These are phyloP conservation scores for Darevskia mixta DNA, from an alignment of 2,797 vertebrate species.

Conservation along the genomic window DNA sequence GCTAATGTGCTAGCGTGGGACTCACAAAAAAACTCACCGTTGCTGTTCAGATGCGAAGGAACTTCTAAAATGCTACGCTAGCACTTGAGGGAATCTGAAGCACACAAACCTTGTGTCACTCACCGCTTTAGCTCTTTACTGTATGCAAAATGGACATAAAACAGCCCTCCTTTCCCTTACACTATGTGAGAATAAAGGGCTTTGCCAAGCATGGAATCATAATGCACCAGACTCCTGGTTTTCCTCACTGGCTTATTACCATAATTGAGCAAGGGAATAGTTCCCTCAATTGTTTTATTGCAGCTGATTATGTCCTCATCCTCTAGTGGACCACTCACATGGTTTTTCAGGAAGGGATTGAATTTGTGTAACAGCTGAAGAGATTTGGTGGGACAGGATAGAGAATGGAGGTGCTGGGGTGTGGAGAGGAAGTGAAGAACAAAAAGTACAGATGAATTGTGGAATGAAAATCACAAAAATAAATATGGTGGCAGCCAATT, in stretches of 20 bases:
- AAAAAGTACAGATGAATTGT: not conserved
- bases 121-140: conserved; percentile 27
- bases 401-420: not conserved
- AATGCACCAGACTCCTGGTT: not conserved
- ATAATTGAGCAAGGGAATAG: conserved; percentile 4
- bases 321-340: not conserved
- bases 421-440: not conserved
- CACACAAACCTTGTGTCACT: conserved; percentile 15
- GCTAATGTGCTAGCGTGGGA: conserved; percentile 60
- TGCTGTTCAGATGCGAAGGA: conserved; percentile 43
- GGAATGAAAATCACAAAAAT: not conserved
- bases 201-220: not conserved
- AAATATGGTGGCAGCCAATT: too few relatives aligned
- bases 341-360: not conserved
- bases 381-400: not conserved
- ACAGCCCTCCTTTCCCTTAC: not conserved
- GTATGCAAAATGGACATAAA: not conserved
- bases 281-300: conserved; percentile 24
- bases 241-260: conserved; percentile 1
- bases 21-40: conserved; percentile 54
- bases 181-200: not conserved
- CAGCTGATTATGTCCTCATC: not conserved
- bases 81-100: conserved; percentile 58
- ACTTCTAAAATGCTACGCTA: conserved; percentile 63
- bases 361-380: not conserved